Evolutionary conservation across 2,888 invertebrate species (phyloP), one percentile per base, ranked within the genome.

Genomic region (Psylliodes chrysocephalus): DNA sequence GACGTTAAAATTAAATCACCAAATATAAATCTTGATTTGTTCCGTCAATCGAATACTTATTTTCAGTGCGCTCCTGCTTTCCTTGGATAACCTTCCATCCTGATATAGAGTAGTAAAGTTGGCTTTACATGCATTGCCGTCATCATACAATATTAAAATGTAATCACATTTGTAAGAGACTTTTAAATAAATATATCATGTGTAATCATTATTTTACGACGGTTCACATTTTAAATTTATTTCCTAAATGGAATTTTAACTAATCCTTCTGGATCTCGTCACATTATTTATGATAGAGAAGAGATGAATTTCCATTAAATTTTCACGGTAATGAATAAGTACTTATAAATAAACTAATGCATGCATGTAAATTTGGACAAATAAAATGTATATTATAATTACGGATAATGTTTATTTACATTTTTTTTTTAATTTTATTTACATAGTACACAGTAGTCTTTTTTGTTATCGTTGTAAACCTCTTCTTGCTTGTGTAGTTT

Each of bases 151-250:
- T 78, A 78, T 79, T 79, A 78, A 79, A 79, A 79, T 78, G 76
- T 79, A 79, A 79, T 79, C 79, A 78, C 79, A 78, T 79, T 79
- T 78, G 77, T 77, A 79, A 79, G 76, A 75, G 75, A 75, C 74
- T 74, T 73, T 73, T 72, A 72, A 69, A 72, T 74, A 73, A 73
- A 73, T 74, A 71, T 72, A 62, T 70, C 69, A 73, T 69, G 66
- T 63, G 65, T 65, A 60, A 69, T 69, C 67, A 70, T 68, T 66
- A 63, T 69, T 67, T 69, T 64, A 60, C 51, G 63, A 64, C 54
- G 44, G 60, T 38, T 46, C 60, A 30, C 54, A 44, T 64, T 51
- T 53, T 35, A 51, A 64, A 55, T 64, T 64, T 60, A 60, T 55
- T 73, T 71, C 68, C 68, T 59, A 72, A 73, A 71, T 71, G 68